A percentile compares a stretch with the other conserved stretches of the same genome.
These are phyloP conservation scores for Leptinotarsa defecta DNA, from an alignment of 1,140 invertebrate genomes.

Conservation along the genomic window DNA sequence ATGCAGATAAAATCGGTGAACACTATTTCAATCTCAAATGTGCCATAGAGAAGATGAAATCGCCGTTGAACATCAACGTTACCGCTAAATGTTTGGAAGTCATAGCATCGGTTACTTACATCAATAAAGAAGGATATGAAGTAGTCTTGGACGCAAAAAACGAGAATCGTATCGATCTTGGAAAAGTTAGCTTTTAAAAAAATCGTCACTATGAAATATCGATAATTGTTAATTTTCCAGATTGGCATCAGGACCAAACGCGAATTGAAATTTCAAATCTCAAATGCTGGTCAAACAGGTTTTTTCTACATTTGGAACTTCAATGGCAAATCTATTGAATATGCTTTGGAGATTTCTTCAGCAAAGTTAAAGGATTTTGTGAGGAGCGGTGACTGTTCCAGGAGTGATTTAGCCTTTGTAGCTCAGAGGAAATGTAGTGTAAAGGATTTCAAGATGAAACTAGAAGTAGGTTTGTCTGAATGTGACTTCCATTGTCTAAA, in stretches of 20 bases:
- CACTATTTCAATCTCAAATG: constrained; percentile 54
- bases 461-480: background rate
- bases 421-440: background rate
- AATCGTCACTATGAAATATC: background rate
- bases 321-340: constrained; percentile 38
- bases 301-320: constrained; percentile 55
- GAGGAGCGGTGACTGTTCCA: constrained; percentile 23
- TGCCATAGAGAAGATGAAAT: constrained; percentile 52
- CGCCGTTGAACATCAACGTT: constrained; percentile 52
- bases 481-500: too few species aligned
- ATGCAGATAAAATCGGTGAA: constrained; percentile 50
- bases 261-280: constrained; percentile 47
- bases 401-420: constrained; percentile 18
- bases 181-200: constrained; percentile 43
- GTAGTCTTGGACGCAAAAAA: constrained; percentile 41
- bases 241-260: constrained; percentile 10
- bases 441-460: constrained; percentile 13
- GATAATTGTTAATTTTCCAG: background rate
- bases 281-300: constrained; percentile 52
- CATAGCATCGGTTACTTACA: constrained; percentile 35
- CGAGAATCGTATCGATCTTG: constrained; percentile 56
- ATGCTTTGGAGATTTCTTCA: constrained; percentile 41
- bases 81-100: constrained; percentile 50
- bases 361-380: constrained; percentile 48
- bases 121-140: constrained; percentile 33